These are phyloP conservation scores for Vannuccia rotundouncinata DNA, from an alignment of 2,888 invertebrate genomes.

Conservation along the genomic window DNA sequence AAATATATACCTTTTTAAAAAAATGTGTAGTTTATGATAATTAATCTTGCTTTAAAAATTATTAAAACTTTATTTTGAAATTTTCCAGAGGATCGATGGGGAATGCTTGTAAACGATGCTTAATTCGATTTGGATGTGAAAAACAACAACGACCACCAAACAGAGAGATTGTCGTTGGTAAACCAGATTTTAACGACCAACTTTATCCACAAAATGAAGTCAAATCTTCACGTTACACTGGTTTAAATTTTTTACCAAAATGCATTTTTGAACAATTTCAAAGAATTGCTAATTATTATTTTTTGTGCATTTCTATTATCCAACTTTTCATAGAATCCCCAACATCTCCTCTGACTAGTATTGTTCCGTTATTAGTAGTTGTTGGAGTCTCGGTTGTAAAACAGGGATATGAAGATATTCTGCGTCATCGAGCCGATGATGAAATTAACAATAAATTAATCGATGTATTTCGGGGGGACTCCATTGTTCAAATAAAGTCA, in stretches of 20 bases:
- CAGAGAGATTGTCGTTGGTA: background rate
- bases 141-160: background rate
- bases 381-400: conserved; percentile 70
- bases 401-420: conserved; percentile 72
- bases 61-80: too few species aligned
- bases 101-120: background rate
- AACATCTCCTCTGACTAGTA: conserved; percentile 63
- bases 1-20: too few species aligned
- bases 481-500: conserved; percentile 28
- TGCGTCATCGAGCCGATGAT: conserved; percentile 68
- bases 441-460: conserved; percentile 47
- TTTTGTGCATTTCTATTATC: conserved; percentile 68
- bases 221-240: conserved; percentile 66
- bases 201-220: conserved; percentile 57
- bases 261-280: conserved; percentile 76
- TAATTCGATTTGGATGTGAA: background rate
- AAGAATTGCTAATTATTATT: conserved; percentile 76
- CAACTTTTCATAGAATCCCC: conserved; percentile 63
- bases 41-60: too few species aligned
- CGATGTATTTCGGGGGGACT: conserved; percentile 28
- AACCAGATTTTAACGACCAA: background rate
- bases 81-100: background rate
- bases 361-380: conserved; percentile 70
- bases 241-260: conserved; percentile 72
- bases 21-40: too few species aligned